Percentiles rank a stretch among this genome's conserved stretches.
Evolutionary conservation across 37 sponge, comb jelly and placozoan genomes (phyloP).

Genomic region (Ephydatia muelleri): DNA sequence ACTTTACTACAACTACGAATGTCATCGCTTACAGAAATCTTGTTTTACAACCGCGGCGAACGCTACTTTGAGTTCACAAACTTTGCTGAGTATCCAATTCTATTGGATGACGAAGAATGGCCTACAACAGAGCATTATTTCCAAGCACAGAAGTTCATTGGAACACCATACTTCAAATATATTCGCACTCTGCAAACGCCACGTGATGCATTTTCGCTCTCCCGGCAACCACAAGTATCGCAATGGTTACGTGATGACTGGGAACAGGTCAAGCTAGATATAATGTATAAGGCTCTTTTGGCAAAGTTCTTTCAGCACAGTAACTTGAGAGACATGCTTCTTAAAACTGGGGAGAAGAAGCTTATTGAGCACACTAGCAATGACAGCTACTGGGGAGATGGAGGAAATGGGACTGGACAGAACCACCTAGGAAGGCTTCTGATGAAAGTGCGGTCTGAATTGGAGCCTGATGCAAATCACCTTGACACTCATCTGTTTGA

Average conservation of each 20-base stretch:
- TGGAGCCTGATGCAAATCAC: not conserved
- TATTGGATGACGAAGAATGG: constrained; percentile 58
- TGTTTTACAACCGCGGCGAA: constrained; percentile 57
- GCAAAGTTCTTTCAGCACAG: constrained; percentile 64
- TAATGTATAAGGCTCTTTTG: constrained; percentile 64
- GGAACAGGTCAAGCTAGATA: constrained; percentile 62
- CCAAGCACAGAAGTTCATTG: constrained; percentile 86
- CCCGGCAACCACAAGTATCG: constrained; percentile 33
- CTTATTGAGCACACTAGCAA: constrained; percentile 69
- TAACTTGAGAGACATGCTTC: constrained; percentile 32
- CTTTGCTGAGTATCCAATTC: constrained; percentile 44
- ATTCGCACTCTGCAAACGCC: constrained; percentile 32
- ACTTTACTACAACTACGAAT: too few species aligned
- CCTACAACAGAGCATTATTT: constrained; percentile 85
- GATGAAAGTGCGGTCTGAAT: constrained; percentile 52
- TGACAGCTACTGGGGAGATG: constrained; percentile 85
- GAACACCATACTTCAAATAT: constrained; percentile 62
- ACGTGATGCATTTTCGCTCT: constrained; percentile 69
- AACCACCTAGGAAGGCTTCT: constrained; percentile 71
- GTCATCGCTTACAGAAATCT: too few species aligned
- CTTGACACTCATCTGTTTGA: too few species aligned
- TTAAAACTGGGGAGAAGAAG: constrained; percentile 46
- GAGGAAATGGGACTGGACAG: constrained; percentile 70
- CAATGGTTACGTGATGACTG: constrained; percentile 70
- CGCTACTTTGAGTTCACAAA: constrained; percentile 83